These are phyloP conservation scores for Luperina nickerlii DNA, from an alignment of 2,888 invertebrate genomes.

Conservation along the genomic window DNA sequence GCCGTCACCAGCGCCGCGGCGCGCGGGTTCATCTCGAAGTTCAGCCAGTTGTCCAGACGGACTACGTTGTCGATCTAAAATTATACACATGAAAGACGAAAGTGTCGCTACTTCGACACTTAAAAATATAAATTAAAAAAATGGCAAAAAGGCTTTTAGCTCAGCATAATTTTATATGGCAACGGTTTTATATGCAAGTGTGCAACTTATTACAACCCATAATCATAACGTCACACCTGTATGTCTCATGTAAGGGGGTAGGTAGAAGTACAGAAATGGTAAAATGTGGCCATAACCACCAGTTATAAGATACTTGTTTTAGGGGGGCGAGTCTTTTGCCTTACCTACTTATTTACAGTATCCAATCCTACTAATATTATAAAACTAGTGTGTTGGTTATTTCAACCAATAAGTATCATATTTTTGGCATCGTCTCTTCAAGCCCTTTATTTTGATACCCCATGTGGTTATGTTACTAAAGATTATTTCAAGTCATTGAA, in stretches of 20 bases:
- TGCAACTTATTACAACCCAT: too few species aligned
- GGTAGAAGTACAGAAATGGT: neutral
- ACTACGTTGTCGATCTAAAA: slow-evolving; percentile 92
- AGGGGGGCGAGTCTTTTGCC: neutral
- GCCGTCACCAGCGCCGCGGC: slow-evolving; percentile 96
- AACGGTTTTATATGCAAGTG: too few species aligned
- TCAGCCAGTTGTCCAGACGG: slow-evolving; percentile 98
- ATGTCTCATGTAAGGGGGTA: neutral
- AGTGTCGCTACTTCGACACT: neutral
- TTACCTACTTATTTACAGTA: neutral
- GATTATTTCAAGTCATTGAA: too few species aligned
- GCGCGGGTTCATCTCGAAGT: slow-evolving; percentile 95
- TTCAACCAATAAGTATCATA: neutral
- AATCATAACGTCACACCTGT: too few species aligned
- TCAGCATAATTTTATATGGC: neutral
- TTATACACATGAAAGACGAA: neutral
- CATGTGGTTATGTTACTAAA: neutral
- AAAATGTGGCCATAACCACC: neutral
- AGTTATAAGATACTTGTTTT: neutral
- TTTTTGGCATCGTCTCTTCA: neutral
- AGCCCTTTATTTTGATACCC: neutral
- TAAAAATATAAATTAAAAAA: too few species aligned
- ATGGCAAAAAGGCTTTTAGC: neutral
- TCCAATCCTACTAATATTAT: neutral
- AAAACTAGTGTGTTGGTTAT: too few species aligned